Evolutionary conservation across 2,888 invertebrate species (phyloP), one percentile per base, ranked within the genome.

Genomic region (Rosalia funebris): DNA sequence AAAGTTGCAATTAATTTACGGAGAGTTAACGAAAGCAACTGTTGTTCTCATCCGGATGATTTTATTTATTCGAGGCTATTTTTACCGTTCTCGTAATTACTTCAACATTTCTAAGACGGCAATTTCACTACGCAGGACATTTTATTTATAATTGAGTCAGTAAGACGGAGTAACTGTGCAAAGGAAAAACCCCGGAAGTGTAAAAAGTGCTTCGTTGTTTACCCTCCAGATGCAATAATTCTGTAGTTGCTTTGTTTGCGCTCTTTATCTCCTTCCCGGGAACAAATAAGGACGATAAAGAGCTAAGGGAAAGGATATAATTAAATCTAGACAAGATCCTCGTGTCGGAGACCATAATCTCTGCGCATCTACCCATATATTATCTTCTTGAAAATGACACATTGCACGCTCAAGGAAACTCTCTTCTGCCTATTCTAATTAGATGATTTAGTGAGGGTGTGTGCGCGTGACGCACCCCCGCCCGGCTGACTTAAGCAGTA

Each of bases 301-400:
- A 52, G 46, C 42, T 36, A 41, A 32, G 54, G 57, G 52, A 57
- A 63, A 60, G 59, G 63, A 57, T 53, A 63, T 60, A 63, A 63
- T 63, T 60, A 60, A 59, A 63, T 63, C 53, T 19, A 47, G 59
- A 63, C 57, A 55, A 46, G 54, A 58, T 47, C 48, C 57, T 17
- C 32, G 56, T 56, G 47, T 53, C 59, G 55, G 32, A 48, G 54
- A 44, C 47, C 59, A 57, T 54, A 56, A 57, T 60, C 48, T 53
- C 48, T 17, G 42, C 46, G 47, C 55, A 41, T 36, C 42, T 48
- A 48, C 59, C 56, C 50, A 53, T 57, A 62, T 62, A 57, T 62
- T 57, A 57, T 57, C 57, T 57, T 54, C 44, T 53, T 59, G 53
- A 45, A 59, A 53, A 56, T 62, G 59, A 62, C 55, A 56, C 59